phyloP scores from a whole-genome alignment of 2,888 invertebrate species.

The Erpobdella octoculata region DNA sequence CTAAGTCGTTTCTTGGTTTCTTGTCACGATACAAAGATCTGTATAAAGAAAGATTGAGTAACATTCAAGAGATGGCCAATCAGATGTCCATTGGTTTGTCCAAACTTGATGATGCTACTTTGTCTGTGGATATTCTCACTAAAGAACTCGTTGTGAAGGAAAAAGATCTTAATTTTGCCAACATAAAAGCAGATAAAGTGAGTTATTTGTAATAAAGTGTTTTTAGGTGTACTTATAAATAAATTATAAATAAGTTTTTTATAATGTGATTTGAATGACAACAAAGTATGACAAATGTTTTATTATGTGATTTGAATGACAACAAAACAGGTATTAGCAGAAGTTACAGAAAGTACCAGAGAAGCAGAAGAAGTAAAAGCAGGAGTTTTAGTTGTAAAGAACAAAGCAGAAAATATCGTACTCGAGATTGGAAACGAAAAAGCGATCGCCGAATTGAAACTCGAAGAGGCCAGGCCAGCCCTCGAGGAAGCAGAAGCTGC shows the following conservation, averaged over 20 bases:
- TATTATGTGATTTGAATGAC: neutral
- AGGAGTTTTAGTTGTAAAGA: conserved; percentile 49
- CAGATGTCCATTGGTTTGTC: conserved; percentile 41
- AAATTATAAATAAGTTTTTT: no score
- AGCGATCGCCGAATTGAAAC: conserved; percentile 44
- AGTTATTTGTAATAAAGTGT: neutral
- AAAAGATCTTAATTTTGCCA: conserved; percentile 48
- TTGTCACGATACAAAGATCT: conserved; percentile 70
- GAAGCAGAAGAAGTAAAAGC: conserved; percentile 50
- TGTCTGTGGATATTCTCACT: conserved; percentile 47
- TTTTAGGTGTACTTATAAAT: no score
- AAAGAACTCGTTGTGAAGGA: conserved; percentile 50
- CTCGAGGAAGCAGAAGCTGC: conserved; percentile 49
- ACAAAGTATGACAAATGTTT: neutral
- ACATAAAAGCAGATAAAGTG: conserved; percentile 47
- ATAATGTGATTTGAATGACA: no score
- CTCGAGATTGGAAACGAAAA: conserved; percentile 48
- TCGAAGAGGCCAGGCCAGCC: conserved; percentile 49
- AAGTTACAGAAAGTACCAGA: conserved; percentile 31
- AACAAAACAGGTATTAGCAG: conserved; percentile 42
- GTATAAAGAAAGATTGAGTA: conserved; percentile 71
- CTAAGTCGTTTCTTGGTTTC: conserved; percentile 78
- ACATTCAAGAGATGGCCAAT: conserved; percentile 65
- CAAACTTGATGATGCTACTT: conserved; percentile 46
- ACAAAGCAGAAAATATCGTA: conserved; percentile 49